Base-by-base conservation (phyloP, 1,140 invertebrate species). In the Mamestra configurata region DNA sequence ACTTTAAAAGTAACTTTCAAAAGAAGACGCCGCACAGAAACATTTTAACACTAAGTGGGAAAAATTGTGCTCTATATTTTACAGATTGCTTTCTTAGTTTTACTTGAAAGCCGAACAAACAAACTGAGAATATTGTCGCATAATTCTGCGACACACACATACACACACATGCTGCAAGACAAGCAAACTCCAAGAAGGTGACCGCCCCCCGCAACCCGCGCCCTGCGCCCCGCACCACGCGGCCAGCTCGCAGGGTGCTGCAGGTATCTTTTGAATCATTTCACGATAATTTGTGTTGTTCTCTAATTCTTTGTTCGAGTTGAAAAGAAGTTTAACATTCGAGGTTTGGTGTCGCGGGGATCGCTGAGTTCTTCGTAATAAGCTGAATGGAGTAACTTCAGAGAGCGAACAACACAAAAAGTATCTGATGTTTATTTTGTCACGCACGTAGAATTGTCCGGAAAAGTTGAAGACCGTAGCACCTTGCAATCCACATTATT, bases 11-110 rank as follows among this genome's bases (percentile, higher is more conserved):
- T 4, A 40, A 40, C 37, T 6, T 40, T 0, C 37, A 40, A 40
- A 40, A 10, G 37, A 40, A 40, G 37, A 40, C 37, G 37, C 37
- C 37, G 1, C 37, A 10, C 61, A 43, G 8, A 40, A 66, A 40
- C 18, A 66, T 22, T 66, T 15, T 66, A 22, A 20, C 37, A 8
- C 61, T 22, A 43, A 40, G n/a, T 2, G 15, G 15, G 37, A 24
- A 15, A 66, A 43, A 22, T 27, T 43, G 18, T 43, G 61, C 37
- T 66, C 35, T 66, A 71, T 53, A 71, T 51, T 66, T 43, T 22
- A 51, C 22, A 71, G 68, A 71, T 71, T 51, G 43, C 68, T 71
- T 51, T 49, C 68, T 31, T 71, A 71, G 68, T 51, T 71, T 49
- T 53, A 51, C 43, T 71, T 53, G 24, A 71, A 51, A 71, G 46